Percentiles rank a stretch among this genome's conserved stretches.
These are phyloP conservation scores for Leptothorax acervorum DNA, from an alignment of 2,888 invertebrate genomes.

Conservation along the genomic window DNA sequence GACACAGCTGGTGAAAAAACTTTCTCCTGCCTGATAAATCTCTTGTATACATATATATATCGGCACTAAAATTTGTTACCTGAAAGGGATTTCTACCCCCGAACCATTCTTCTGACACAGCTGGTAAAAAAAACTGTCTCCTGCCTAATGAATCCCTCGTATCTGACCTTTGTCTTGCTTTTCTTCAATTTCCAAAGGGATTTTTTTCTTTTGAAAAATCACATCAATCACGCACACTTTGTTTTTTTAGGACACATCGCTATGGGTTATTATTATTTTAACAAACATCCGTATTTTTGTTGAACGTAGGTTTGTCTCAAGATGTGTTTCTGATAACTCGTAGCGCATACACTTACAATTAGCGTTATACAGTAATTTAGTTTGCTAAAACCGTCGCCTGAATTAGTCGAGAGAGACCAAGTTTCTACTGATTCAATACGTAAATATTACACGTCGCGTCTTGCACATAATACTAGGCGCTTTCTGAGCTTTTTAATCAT, in stretches of 20 bases:
- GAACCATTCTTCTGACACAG: neutral
- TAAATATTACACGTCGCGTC: neutral
- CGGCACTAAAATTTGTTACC: too few species aligned
- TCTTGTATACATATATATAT: too few species aligned
- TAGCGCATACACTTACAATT: neutral
- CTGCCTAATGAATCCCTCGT: neutral
- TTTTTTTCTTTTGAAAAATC: neutral
- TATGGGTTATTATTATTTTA: neutral
- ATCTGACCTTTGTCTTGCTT: neutral
- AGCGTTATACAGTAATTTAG: neutral
- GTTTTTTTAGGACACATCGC: neutral
- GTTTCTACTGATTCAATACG: neutral
- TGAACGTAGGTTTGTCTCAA: neutral
- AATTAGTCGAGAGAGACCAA: neutral
- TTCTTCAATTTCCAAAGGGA: neutral
- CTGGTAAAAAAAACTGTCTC: neutral
- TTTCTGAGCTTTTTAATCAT: slow-evolving; percentile 69
- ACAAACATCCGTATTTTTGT: neutral
- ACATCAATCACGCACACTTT: neutral
- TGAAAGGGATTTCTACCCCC: neutral
- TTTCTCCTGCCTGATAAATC: neutral
- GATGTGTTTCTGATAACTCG: neutral
- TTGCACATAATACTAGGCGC: slow-evolving; percentile 60
- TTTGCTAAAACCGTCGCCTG: neutral
- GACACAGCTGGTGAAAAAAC: neutral